phyloP scores from a whole-genome alignment of 2,888 invertebrate species.

The Busseola fusca region DNA sequence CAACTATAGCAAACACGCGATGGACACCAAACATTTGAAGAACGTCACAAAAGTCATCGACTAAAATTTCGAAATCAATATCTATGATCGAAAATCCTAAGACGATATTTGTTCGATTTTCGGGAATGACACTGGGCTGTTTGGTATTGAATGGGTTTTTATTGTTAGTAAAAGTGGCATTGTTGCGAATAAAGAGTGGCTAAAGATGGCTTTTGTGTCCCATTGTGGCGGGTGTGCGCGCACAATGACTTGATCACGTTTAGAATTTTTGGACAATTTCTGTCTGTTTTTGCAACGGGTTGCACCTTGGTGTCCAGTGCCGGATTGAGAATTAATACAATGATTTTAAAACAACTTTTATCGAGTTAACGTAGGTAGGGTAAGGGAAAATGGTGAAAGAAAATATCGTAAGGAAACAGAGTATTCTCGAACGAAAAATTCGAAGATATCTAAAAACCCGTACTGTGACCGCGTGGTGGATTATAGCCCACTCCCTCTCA shows the following conservation, averaged over 20 bases:
- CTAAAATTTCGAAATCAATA: slow-evolving; percentile 20
- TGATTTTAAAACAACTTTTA: too few species aligned
- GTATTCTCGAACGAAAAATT: too few species aligned
- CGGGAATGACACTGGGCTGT: slow-evolving; percentile 49
- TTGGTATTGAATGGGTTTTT: slow-evolving; percentile 50
- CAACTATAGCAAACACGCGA: slow-evolving; percentile 87
- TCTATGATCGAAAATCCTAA: slow-evolving; percentile 23
- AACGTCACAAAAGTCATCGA: slow-evolving; percentile 60
- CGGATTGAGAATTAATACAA: slow-evolving; percentile 62
- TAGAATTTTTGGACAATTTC: slow-evolving; percentile 88
- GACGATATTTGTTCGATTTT: slow-evolving; percentile 47
- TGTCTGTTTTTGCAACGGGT: slow-evolving; percentile 87
- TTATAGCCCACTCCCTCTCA: too few species aligned
- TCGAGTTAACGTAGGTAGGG: too few species aligned
- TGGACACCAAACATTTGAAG: slow-evolving; percentile 60
- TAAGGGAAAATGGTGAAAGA: too few species aligned
- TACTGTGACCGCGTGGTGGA: too few species aligned
- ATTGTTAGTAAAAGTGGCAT: slow-evolving; percentile 86
- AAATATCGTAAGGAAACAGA: too few species aligned
- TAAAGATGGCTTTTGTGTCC: slow-evolving; percentile 86
- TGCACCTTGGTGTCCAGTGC: slow-evolving; percentile 84
- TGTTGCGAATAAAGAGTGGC: slow-evolving; percentile 86
- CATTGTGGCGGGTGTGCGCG: slow-evolving; percentile 87
- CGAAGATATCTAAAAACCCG: too few species aligned
- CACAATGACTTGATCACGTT: slow-evolving; percentile 85